Evolutionary conservation across 2,797 vertebrate species (phyloP), one percentile per base, ranked within the genome.

Genomic region (Selene dorsalis): DNA sequence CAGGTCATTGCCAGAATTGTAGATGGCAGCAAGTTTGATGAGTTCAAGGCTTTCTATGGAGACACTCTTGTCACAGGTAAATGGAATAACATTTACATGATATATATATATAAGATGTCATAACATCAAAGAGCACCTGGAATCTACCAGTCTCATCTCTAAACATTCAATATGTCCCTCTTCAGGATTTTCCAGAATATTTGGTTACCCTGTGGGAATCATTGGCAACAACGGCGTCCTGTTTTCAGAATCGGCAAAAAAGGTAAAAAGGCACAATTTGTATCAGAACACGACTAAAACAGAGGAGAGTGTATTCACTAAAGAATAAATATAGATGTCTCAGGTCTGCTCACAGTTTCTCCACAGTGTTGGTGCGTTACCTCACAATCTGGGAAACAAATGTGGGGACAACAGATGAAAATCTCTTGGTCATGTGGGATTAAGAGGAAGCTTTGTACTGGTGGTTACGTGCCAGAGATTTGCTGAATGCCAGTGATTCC

Each of bases 221-320:
- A 96, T 99, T 90, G 98, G 97, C 80, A 99, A 99, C 94, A 99
- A 99, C 45, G 98, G 98, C 68, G 97, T 99, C 84, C 94, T 99
- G 78, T 99, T 99, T 91, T 99, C 98, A 82, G 98, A 99, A 87
- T 99, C 97, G 39, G 97, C 97, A 50, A 99, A 98, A 94, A 99
- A 99, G 95, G 97, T 95, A 94, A 94, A 89, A 57, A 16, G 73
- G 0, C 2, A 8, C 6, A 35, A 8, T 57, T 73, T 75, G 7
- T 20, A 45, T 18, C 4, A 2, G 20, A 17, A 53, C 9, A 38
- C 22, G 17, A 58, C 28, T 72, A 41, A 35, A 61, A 50, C 4
- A 0, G 4, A 12, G 38, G 22, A 10, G 26, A 56, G 16, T 28
- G 2, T 50, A 32, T 2, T 59, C 26, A 3, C 13, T 12, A 41